These are phyloP conservation scores for Quiscalus mexicanus DNA, from an alignment of 2,113 vertebrate species.

Conservation along the genomic window DNA sequence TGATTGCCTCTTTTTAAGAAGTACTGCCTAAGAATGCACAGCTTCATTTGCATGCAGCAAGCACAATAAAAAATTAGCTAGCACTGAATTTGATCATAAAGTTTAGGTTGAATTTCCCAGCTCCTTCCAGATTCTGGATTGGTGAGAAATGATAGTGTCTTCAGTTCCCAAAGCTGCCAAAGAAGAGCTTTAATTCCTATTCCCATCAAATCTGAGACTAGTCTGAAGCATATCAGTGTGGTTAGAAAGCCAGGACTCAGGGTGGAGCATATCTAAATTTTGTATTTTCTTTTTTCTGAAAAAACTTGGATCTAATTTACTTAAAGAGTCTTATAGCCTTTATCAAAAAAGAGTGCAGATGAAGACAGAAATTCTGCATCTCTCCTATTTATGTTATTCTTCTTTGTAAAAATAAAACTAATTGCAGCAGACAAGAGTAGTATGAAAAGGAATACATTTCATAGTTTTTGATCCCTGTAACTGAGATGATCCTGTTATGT, in stretches of 20 bases:
- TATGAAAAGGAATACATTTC: neutral
- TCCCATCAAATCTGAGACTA: neutral
- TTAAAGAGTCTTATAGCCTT: neutral
- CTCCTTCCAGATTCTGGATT: neutral
- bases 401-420: neutral
- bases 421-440: neutral
- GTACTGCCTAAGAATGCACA: neutral
- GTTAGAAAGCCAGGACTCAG: neutral
- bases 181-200: neutral
- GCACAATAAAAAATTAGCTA: neutral
- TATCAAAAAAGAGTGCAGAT: neutral
- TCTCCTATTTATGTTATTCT: neutral
- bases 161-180: neutral
- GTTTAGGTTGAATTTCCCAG: neutral
- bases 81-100: neutral
- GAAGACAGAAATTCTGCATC: neutral
- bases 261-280: neutral
- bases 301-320: neutral
- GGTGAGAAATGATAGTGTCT: neutral
- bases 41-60: neutral
- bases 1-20: neutral
- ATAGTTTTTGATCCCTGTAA: neutral
- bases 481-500: neutral
- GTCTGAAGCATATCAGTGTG: neutral
- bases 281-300: neutral